phyloP scores from a whole-genome alignment of 2,888 invertebrate species.

The Branchinecta sandiegonensis region DNA sequence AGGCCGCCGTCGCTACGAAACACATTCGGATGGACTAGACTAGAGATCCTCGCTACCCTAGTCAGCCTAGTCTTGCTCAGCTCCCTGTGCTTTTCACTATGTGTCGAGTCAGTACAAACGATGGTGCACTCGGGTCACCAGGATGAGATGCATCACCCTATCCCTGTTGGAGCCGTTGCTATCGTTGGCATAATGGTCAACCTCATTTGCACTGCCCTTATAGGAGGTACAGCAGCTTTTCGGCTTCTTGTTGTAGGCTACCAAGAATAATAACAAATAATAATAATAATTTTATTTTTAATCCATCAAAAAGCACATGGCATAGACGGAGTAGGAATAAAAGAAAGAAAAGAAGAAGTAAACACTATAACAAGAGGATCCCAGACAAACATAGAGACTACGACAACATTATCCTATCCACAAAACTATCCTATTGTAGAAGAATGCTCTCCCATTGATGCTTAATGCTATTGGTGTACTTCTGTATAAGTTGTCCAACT shows the following conservation, averaged over 20 bases:
- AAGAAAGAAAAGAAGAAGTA: too few relatives aligned
- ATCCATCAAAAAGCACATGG: too few relatives aligned
- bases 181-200: constrained; percentile 54
- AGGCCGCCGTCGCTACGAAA: constrained; percentile 54
- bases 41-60: constrained; percentile 69
- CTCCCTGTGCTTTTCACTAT: constrained; percentile 63
- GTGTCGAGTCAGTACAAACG: constrained; percentile 53
- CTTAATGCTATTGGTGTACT: too few relatives aligned
- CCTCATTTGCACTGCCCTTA: constrained; percentile 58
- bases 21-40: constrained; percentile 83
- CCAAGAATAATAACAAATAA: too few relatives aligned
- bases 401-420: too few relatives aligned
- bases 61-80: constrained; percentile 50
- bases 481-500: too few relatives aligned
- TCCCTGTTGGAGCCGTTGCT: constrained; percentile 57
- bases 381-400: too few relatives aligned
- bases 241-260: not conserved
- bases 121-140: constrained; percentile 33
- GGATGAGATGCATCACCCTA: constrained; percentile 57
- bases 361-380: too few relatives aligned
- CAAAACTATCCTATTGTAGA: too few relatives aligned
- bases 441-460: too few relatives aligned
- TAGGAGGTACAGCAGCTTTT: constrained; percentile 48
- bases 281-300: too few relatives aligned
- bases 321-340: too few relatives aligned